phyloP scores from a whole-genome alignment of 1,140 invertebrate genomes.

The Bombus terrestris region DNA sequence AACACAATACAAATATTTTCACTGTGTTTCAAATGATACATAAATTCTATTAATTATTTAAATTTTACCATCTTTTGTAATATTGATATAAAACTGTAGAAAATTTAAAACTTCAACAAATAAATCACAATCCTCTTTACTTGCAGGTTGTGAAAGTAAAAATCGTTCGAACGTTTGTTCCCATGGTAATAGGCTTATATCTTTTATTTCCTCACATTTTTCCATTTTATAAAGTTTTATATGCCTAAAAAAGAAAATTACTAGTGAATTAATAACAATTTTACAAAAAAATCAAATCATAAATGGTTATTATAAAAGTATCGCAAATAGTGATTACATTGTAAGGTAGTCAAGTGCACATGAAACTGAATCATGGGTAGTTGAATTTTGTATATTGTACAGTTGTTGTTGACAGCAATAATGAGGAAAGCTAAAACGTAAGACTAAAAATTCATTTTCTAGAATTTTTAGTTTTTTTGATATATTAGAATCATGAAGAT shows the following conservation, averaged over 20 bases:
- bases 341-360: slow-evolving; percentile 83
- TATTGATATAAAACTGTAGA: slow-evolving; percentile 80
- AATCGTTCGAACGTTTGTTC: slow-evolving; percentile 84
- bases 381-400: slow-evolving; percentile 85
- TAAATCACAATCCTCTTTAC: slow-evolving; percentile 84
- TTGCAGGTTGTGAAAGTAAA: slow-evolving; percentile 84
- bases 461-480: slow-evolving; percentile 77
- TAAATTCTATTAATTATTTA: neutral
- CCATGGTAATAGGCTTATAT: slow-evolving; percentile 84
- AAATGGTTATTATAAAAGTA: neutral
- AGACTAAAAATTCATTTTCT: slow-evolving; percentile 78
- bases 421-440: slow-evolving; percentile 81
- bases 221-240: slow-evolving; percentile 73
- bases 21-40: neutral
- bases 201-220: slow-evolving; percentile 66
- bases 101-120: slow-evolving; percentile 84
- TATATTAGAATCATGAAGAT: slow-evolving; percentile 62
- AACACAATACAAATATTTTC: neutral
- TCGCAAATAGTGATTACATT: slow-evolving; percentile 80
- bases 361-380: slow-evolving; percentile 83
- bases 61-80: slow-evolving; percentile 60
- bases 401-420: slow-evolving; percentile 82
- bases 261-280: neutral
- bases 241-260: slow-evolving; percentile 61
- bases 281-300: neutral